A percentile compares a stretch with the other conserved stretches of the same genome.
Conservation (phyloP, 2,797 vertebrate species). For the Chrysocyon brachyurus region DNA sequence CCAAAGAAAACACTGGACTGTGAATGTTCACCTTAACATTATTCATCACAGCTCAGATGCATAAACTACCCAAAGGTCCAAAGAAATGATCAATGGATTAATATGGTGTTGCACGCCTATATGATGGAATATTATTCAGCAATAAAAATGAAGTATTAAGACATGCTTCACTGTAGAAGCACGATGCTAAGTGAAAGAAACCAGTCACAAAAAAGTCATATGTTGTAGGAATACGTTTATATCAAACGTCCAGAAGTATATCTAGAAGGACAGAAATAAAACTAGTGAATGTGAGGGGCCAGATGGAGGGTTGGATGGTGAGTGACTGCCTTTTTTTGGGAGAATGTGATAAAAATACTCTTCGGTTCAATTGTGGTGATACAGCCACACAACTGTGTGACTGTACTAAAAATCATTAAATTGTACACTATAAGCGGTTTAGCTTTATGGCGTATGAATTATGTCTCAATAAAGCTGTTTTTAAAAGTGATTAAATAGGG, state of each 20-base stretch:
- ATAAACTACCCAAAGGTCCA: background rate
- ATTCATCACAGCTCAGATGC: background rate
- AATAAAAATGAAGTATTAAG: background rate
- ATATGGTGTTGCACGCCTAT: background rate
- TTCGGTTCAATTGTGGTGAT: background rate
- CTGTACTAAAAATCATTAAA: background rate
- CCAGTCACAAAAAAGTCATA: too few relatives aligned
- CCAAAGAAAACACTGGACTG: background rate
- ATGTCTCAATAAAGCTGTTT: background rate
- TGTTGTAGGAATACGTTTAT: background rate
- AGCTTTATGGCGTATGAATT: background rate
- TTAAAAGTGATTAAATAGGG: background rate
- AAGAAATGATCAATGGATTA: background rate
- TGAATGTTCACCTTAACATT: background rate
- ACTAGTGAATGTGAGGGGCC: background rate
- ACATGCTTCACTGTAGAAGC: background rate
- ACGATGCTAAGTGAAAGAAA: background rate
- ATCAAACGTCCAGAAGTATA: background rate
- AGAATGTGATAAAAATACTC: background rate
- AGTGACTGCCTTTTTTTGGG: background rate
- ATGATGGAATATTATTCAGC: background rate
- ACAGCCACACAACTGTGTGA: background rate
- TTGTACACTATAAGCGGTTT: background rate
- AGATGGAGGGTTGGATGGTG: fast-evolving
- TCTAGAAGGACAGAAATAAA: background rate